Base-by-base conservation (phyloP, 2,797 vertebrate genomes). In the Pantherophis vulpinus region DNA sequence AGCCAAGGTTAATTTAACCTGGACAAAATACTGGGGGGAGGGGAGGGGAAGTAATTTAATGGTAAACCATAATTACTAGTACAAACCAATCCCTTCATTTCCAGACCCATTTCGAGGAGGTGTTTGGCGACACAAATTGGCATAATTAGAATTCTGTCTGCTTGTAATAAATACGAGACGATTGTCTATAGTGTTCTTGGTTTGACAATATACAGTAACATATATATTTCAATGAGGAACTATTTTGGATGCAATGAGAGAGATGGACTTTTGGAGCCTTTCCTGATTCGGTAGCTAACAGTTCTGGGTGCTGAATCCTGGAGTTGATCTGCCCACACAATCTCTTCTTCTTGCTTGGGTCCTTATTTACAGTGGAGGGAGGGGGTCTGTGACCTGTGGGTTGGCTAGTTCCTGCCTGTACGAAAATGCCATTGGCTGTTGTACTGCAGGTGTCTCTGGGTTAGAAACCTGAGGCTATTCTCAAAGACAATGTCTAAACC, bases 51-150 rank as follows among this genome's bases (percentile, higher is more conserved):
- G 94, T 96, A 98, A 98, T 98, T 98, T 96, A 89, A 97, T 94
- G 97, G 97, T 96, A 96, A 97, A 97, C 98, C 98, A 97, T 97
- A 98, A 98, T 98, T 98, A 97, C 98, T 2, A 88, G 96, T 94
- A 97, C 97, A 96, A 95, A 91, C 95, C 96, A 97, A 95, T 96
- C 95, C 96, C 97, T 97, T 97, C 97, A 97, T 96, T 97, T 95
- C 95, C 97, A 94, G 95, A 95, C 95, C 90, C 97, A 97, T 96
- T 97, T 96, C 89, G 96, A 97, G 96, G 96, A 96, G 96, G 96
- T 96, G 96, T 96, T 93, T 95, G 95, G 95, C 90, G 95, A 95
- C 97, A 96, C 92, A 16, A 96, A 97, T 97, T 93, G 96, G 96
- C 93, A 96, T 97, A 97, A 97, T 96, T 97, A 95, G 96, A 96